phyloP scores from a whole-genome alignment of 2,113 vertebrate species.

The Panthera uncia region DNA sequence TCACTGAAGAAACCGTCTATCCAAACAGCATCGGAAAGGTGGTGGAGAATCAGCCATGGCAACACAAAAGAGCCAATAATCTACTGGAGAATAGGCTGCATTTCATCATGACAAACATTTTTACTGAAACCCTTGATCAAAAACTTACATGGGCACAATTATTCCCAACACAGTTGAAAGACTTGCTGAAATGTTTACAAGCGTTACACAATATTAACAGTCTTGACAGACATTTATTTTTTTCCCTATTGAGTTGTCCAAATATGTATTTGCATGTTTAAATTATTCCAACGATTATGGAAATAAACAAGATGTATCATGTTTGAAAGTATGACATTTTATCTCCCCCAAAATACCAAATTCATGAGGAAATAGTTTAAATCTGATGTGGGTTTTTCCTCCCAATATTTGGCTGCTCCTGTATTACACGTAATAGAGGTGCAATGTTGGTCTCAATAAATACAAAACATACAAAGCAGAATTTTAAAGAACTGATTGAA shows the following conservation, averaged over 20 bases:
- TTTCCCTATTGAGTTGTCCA: not conserved
- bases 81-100: not conserved
- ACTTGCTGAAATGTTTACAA: not conserved
- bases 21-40: not conserved
- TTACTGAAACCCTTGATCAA: not conserved
- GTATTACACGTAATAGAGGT: not conserved
- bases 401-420: not conserved
- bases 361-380: not conserved
- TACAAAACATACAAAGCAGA: not conserved
- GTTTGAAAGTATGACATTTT: constrained; percentile 4
- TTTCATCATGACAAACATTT: not conserved
- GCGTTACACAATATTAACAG: not conserved
- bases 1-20: constrained; percentile 37
- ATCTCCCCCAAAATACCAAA: not conserved
- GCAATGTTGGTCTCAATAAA: not conserved
- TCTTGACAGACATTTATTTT: not conserved
- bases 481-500: not conserved
- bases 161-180: not conserved
- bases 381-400: not conserved
- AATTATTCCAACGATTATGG: not conserved
- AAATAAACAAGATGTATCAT: not conserved
- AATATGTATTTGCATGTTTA: not conserved
- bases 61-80: not conserved
- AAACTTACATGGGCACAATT: not conserved
- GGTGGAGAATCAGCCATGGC: not conserved